phyloP scores from a whole-genome alignment of 2,797 vertebrate genomes.

The Bradypus variegatus region DNA sequence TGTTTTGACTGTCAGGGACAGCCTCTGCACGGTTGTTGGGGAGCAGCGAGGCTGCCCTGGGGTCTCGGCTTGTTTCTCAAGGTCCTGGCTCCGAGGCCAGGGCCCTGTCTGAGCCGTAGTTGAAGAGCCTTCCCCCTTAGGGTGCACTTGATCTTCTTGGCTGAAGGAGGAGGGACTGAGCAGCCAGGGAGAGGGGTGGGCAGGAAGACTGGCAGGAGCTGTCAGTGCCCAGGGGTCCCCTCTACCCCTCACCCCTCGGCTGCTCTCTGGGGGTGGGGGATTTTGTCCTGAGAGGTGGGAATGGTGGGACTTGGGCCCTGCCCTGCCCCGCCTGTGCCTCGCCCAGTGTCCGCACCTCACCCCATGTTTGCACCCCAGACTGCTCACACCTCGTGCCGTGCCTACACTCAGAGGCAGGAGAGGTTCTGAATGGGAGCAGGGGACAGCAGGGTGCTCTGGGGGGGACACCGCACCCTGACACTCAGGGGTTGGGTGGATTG shows the following conservation, averaged over 20 bases:
- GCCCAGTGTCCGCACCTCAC: too few species aligned
- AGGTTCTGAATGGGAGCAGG: not conserved
- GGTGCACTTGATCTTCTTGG: accelerated
- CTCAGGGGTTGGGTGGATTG: not conserved
- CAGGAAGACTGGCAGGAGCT: not conserved
- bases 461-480: not conserved
- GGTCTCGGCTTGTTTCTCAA: accelerated
- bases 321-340: too few species aligned
- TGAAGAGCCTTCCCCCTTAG: too few species aligned
- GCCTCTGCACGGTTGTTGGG: accelerated
- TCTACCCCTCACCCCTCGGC: accelerated
- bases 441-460: accelerated
- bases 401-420: not conserved
- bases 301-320: too few species aligned
- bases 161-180: not conserved
- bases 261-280: not conserved
- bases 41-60: not conserved
- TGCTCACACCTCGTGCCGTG: not conserved
- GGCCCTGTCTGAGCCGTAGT: too few species aligned
- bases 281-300: not conserved
- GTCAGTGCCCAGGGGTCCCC: not conserved
- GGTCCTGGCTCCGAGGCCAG: not conserved
- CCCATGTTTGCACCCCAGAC: too few species aligned
- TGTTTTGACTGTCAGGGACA: not conserved
- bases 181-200: accelerated